These are phyloP conservation scores for Gastrophysa polygoni DNA, from an alignment of 2,888 invertebrate genomes.

Conservation along the genomic window DNA sequence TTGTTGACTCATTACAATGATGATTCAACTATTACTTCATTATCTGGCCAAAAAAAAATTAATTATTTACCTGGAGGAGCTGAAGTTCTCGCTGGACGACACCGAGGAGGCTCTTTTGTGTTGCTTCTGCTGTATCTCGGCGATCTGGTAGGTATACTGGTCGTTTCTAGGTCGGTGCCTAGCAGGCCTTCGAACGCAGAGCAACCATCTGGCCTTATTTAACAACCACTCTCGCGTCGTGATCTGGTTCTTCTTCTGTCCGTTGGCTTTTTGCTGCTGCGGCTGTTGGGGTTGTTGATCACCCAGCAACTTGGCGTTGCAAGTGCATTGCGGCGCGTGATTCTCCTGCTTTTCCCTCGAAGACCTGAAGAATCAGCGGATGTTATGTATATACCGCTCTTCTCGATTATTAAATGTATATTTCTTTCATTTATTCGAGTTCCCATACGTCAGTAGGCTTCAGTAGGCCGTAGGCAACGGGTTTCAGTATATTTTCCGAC, in stretches of 20 bases:
- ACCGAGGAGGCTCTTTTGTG: constrained; percentile 81
- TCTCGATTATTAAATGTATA: too few relatives aligned
- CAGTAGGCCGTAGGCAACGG: too few relatives aligned
- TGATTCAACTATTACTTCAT: too few relatives aligned
- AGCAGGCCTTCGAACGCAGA: constrained; percentile 55
- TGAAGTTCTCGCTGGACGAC: constrained; percentile 89
- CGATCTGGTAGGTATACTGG: constrained; percentile 76
- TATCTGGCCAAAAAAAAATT: too few relatives aligned
- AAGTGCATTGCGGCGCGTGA: constrained; percentile 64
- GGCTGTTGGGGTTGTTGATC: constrained; percentile 57
- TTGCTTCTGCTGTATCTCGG: constrained; percentile 76
- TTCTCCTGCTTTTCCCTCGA: constrained; percentile 73
- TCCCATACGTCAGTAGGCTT: too few relatives aligned
- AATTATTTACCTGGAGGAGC: constrained; percentile 70
- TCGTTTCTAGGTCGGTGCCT: constrained; percentile 63
- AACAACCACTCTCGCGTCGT: constrained; percentile 56
- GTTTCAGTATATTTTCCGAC: too few relatives aligned
- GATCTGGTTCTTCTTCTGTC: constrained; percentile 49
- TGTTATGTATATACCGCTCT: too few relatives aligned
- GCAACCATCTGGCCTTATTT: constrained; percentile 60
- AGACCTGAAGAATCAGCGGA: too few relatives aligned
- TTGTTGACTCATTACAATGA: too few relatives aligned
- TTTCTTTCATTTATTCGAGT: too few relatives aligned
- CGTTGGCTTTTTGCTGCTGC: constrained; percentile 43
- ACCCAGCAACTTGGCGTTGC: constrained; percentile 64